Percentiles rank a stretch among this genome's conserved stretches.
These are phyloP conservation scores for Phylloscopus trochiloides DNA, from an alignment of 2,113 vertebrate species.

Conservation along the genomic window DNA sequence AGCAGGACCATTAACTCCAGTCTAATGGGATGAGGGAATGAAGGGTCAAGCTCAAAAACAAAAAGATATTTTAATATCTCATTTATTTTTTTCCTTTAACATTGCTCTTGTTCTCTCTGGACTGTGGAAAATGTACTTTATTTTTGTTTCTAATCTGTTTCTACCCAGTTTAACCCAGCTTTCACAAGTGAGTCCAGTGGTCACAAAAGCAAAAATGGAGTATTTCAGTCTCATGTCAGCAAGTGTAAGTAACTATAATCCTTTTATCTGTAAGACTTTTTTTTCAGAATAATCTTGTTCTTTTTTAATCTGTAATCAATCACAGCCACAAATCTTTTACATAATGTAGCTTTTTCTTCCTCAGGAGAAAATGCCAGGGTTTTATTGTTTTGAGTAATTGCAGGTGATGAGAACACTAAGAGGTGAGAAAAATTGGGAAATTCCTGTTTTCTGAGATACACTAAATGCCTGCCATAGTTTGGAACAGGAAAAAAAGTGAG, in stretches of 20 bases:
- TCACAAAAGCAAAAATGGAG: conserved; percentile 2
- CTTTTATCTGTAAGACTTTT: conserved; percentile 38
- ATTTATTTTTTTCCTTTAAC: not conserved
- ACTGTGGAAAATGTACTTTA: not conserved
- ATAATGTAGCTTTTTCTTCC: not conserved
- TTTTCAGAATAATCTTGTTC: conserved; percentile 3
- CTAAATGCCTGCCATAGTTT: not conserved
- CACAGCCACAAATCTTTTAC: not conserved
- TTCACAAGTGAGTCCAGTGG: not conserved
- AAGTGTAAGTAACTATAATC: conserved; percentile 29
- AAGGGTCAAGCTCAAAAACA: not conserved
- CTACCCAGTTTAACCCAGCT: not conserved
- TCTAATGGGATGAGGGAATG: not conserved
- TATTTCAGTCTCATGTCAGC: conserved; percentile 15
- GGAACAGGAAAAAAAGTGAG: not conserved
- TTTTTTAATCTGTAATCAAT: conserved; percentile 11
- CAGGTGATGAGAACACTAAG: not conserved
- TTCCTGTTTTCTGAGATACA: conserved; percentile 18
- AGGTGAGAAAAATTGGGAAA: conserved; percentile 7
- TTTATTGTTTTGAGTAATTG: conserved; percentile 3
- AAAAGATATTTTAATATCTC: not conserved
- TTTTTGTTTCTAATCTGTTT: not conserved
- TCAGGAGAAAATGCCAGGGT: not conserved
- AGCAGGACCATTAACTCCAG: not conserved
- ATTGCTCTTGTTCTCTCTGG: not conserved